A percentile compares a stretch with the other conserved stretches of the same genome.
These are phyloP conservation scores for Congeria kusceri DNA, from an alignment of 2,888 invertebrate species.

Conservation along the genomic window DNA sequence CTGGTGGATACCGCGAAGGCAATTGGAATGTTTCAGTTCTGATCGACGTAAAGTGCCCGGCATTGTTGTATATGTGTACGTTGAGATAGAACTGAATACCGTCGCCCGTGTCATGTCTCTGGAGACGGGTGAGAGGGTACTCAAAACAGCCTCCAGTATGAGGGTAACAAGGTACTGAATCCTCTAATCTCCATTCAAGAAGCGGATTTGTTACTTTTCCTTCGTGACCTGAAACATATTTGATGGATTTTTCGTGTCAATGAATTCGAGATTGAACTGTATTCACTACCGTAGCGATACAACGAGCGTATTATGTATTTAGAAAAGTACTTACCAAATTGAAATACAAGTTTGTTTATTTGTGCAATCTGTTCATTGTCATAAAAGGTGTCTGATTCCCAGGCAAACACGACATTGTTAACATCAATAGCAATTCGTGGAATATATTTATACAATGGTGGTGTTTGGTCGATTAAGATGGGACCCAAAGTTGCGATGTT, in stretches of 20 bases:
- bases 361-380: constrained; percentile 61
- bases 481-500: constrained; percentile 56
- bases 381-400: constrained; percentile 55
- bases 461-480: constrained; percentile 55
- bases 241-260: not conserved
- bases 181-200: constrained; percentile 41
- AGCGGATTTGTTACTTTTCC: constrained; percentile 13
- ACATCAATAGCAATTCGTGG: constrained; percentile 36
- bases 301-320: too few species aligned
- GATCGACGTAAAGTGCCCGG: constrained; percentile 36
- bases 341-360: constrained; percentile 41
- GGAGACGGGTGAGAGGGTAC: constrained; percentile 34
- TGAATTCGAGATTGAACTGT: too few species aligned
- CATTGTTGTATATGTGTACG: constrained; percentile 49
- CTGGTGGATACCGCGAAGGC: constrained; percentile 59
- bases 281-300: too few species aligned
- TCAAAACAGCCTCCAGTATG: constrained; percentile 44
- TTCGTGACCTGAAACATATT: constrained; percentile 16
- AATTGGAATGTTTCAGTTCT: constrained; percentile 37
- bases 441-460: constrained; percentile 41
- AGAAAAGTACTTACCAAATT: constrained; percentile 43
- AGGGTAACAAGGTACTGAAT: constrained; percentile 9
- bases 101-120: constrained; percentile 30
- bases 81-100: constrained; percentile 28
- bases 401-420: constrained; percentile 36